phyloP scores from a whole-genome alignment of 1,140 invertebrate genomes.

The Zaprionus africanus region DNA sequence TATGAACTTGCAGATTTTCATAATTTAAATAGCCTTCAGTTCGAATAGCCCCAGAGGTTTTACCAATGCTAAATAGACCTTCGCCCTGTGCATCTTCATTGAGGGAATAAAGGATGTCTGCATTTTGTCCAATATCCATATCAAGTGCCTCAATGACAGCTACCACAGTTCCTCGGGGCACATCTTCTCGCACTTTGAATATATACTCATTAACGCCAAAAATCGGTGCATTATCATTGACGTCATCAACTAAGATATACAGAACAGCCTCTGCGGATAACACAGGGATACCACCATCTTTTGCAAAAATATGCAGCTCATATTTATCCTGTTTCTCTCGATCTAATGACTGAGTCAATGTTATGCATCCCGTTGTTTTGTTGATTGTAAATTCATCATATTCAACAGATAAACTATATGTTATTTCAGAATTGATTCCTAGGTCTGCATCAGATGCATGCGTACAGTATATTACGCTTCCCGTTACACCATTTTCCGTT shows the following conservation, averaged over 20 bases:
- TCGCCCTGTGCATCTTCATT: slow-evolving; percentile 88
- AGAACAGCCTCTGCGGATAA: slow-evolving; percentile 92
- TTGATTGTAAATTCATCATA: slow-evolving; percentile 94
- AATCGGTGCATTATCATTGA: slow-evolving; percentile 95
- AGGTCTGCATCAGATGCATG: slow-evolving; percentile 94
- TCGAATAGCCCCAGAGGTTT: slow-evolving; percentile 92
- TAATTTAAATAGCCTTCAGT: slow-evolving; percentile 92
- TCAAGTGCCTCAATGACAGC: slow-evolving; percentile 94
- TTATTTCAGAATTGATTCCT: slow-evolving; percentile 92
- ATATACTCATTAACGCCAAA: slow-evolving; percentile 91
- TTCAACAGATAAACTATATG: slow-evolving; percentile 92
- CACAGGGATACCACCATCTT: slow-evolving; percentile 88
- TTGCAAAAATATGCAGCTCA: slow-evolving; percentile 92
- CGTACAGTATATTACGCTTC: slow-evolving; percentile 91
- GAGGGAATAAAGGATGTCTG: slow-evolving; percentile 90
- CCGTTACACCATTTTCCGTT: slow-evolving; percentile 94
- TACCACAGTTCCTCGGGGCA: slow-evolving; percentile 94
- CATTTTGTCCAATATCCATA: slow-evolving; percentile 92
- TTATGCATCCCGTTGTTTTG: slow-evolving; percentile 90
- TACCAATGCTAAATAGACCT: slow-evolving; percentile 90
- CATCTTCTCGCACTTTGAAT: slow-evolving; percentile 95
- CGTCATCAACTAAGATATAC: slow-evolving; percentile 92
- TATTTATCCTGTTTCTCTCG: slow-evolving; percentile 93
- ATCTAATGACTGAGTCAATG: slow-evolving; percentile 91
- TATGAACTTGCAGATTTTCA: slow-evolving; percentile 94